Evolutionary conservation across 2,888 invertebrate genomes (phyloP), one percentile per base, ranked within the genome.

Genomic region (Athalia circularis): DNA sequence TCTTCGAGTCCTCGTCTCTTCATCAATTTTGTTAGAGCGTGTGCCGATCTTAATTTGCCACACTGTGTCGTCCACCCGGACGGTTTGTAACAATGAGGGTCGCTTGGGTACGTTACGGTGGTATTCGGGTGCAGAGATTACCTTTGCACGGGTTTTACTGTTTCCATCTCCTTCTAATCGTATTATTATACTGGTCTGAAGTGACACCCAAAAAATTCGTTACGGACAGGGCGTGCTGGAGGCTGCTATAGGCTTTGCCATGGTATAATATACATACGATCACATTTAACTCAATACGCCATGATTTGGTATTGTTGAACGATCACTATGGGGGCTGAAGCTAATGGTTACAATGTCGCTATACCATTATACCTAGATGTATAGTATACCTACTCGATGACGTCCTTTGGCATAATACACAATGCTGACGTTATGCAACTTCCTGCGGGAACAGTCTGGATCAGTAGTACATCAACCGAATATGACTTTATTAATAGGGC

Each of bases 11-110:
- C 67, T 45, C 61, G 76, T 79, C 79, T 77, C 77, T 82, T 80
- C 82, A 80, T 83, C 80, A 80, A 82, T 81, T 81, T 78, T 80
- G 79, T 80, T 29, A 29, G 29, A 72, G 78, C 80, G 81, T 67
- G 77, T 80, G 78, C 80, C 75, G 64, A 75, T 75, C 50, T 75
- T 62, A 75, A 75, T 75, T 75, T 75, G 75, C 75, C 75, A 75
- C 75, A 75, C 75, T n/a, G 75, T 50, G 75, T 75, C 75, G 45
- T 62, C 64, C 75, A 47, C 62, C 62, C 75, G 64, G 29, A 29
- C 29, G 29, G 75, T 75, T 75, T 3, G 15, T 62, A 75, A 75
- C 75, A 75, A 75, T 75, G 64, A 29, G 48, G 7, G 29, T 57
- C 50, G 29, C 29, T 29, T 2, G 29, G n/a, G 62, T 11, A 72